Percentiles rank a stretch among this genome's conserved stretches.
Evolutionary conservation across 2,797 vertebrate genomes (phyloP).

Genomic region (Pangasius krempfi): DNA sequence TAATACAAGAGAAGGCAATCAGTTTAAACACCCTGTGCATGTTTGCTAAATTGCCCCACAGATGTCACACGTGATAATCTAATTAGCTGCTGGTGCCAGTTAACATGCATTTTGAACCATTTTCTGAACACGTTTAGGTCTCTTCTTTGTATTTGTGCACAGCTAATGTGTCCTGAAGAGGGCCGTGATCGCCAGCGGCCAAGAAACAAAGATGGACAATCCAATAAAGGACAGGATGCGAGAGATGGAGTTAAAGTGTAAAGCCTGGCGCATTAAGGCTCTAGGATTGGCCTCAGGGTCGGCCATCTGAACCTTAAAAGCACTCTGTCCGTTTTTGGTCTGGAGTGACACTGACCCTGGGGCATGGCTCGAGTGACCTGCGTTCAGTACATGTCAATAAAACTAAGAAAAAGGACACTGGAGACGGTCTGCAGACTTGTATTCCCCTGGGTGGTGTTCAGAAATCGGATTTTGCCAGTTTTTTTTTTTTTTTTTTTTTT

Average conservation of each 20-base stretch:
- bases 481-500: not conserved
- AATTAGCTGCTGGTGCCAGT: slow-evolving; percentile 31
- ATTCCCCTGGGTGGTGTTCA: slow-evolving; percentile 52
- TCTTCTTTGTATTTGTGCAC: slow-evolving; percentile 26
- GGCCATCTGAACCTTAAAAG: slow-evolving; percentile 44
- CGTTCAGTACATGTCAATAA: slow-evolving; percentile 35
- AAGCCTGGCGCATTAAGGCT: slow-evolving; percentile 1
- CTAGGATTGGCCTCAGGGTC: slow-evolving; percentile 33
- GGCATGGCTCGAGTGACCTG: slow-evolving; percentile 30
- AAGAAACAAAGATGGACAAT: slow-evolving; percentile 10
- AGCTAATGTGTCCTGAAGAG: slow-evolving; percentile 32
- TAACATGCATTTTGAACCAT: slow-evolving; percentile 22
- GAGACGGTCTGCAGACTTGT: slow-evolving; percentile 34
- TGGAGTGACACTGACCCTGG: slow-evolving; percentile 38
- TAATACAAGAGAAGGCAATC: not conserved
- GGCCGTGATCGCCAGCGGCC: not conserved
- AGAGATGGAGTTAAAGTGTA: slow-evolving; percentile 15
- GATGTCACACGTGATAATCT: slow-evolving; percentile 36
- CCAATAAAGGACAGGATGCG: slow-evolving; percentile 50
- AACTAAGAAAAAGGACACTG: slow-evolving; percentile 21
- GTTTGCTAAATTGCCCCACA: not conserved
- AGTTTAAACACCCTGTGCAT: too few species aligned
- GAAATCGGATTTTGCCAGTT: slow-evolving; percentile 56
- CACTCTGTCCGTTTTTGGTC: slow-evolving; percentile 29
- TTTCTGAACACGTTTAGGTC: slow-evolving; percentile 18